These are phyloP conservation scores for Chironomus striatipennis DNA, from an alignment of 1,140 invertebrate species.

Conservation along the genomic window DNA sequence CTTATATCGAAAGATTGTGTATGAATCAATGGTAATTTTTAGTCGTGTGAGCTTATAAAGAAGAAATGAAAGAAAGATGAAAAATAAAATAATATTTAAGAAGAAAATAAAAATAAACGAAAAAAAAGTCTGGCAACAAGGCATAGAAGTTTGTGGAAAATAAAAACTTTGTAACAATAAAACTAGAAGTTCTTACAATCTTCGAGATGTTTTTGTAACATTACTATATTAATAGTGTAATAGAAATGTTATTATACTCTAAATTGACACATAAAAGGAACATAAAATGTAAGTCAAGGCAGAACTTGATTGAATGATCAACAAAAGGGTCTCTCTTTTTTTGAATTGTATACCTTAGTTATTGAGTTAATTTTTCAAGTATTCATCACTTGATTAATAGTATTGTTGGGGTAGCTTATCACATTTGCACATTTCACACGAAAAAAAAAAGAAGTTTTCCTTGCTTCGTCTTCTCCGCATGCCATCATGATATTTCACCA, in stretches of 20 bases:
- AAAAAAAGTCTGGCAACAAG: slow-evolving; percentile 4
- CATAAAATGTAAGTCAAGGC: background rate
- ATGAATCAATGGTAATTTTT: background rate
- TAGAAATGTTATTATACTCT: too few species aligned
- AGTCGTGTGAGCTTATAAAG: slow-evolving; percentile 7
- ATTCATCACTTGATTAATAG: background rate
- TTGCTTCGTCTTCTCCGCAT: background rate
- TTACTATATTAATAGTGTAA: too few species aligned
- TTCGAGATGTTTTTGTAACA: too few species aligned
- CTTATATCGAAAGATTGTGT: too few species aligned
- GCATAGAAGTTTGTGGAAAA: background rate
- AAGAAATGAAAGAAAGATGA: background rate
- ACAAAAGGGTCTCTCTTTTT: background rate
- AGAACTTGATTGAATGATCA: background rate
- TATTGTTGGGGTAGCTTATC: background rate
- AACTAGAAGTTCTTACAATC: too few species aligned
- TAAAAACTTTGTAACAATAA: too few species aligned
- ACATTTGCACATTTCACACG: background rate
- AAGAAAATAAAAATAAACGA: too few species aligned
- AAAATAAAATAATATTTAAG: background rate
- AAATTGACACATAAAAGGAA: background rate
- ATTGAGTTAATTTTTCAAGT: background rate
- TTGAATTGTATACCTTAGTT: background rate
- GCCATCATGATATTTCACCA: background rate
- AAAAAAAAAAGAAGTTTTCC: too few species aligned